Evolutionary conservation across 2,888 invertebrate genomes (phyloP), one percentile per base, ranked within the genome.

Genomic region (Norana najaformis): DNA sequence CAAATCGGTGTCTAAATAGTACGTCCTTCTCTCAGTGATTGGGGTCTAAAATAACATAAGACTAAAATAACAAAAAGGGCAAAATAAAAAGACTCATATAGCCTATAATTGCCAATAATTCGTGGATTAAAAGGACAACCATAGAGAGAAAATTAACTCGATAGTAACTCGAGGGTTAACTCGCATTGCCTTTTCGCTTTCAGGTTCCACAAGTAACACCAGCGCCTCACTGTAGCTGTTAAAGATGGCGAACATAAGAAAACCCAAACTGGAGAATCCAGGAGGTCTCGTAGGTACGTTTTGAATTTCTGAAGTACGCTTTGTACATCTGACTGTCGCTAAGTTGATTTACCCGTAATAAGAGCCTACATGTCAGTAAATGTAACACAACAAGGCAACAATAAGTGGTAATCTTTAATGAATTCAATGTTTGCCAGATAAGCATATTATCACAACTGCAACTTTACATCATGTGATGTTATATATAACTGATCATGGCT

Each of bases 271-370:
- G 36, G 85, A 85, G 37, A 85, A 85, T 85, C 85, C 85, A 85
- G 85, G 85, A 85, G 85, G 85, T 20, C 20, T 85, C 23, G 85
- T 37, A 36, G 85, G 85, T 85, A n/a, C 69, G 69, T 69, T 69
- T 69, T 11, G 69, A 13, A 13, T 69, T 69, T 4, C 8, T 30
- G 69, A n/a, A 69, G 8, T 8, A n/a, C n/a, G n/a, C 69, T 69
- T 69, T 8, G 30, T n/a, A 30, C 8, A n/a, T 69, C 11, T 16
- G n/a, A 69, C 30, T 69, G 16, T n/a, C 30, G n/a, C 30, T 8
- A n/a, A n/a, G 69, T 8, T n/a, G 5, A n/a, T 69, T 30, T 11
- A 47, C 23, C 23, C 23, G 47, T 23, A 23, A 47, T 47, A 23
- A 47, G 23, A 14, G 39, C 8, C 39, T 39, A 39, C 20, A 8